Base-by-base conservation (phyloP, 2,888 invertebrate species). In the Melipona beecheii region DNA sequence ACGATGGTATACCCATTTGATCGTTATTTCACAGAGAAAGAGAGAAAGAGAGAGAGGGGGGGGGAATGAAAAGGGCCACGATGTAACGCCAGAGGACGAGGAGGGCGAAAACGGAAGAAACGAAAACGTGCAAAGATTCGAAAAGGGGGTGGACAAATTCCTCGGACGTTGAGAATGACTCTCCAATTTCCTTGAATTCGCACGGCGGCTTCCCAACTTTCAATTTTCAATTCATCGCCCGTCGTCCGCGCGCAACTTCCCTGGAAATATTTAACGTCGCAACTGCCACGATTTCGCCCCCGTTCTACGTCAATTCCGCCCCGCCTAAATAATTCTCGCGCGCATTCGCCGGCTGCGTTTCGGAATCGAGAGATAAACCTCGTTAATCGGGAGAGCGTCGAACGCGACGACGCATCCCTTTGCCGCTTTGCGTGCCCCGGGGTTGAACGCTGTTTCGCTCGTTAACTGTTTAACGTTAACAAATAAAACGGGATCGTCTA, bases 181-280 rank as follows among this genome's bases (percentile, higher is more conserved):
- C 88, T 89, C 85, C 90, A 90, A 91, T 91, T 91, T 91, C 86
- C 88, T 87, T 76, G 85, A 71, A 89, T 90, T 52, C 15, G 66
- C 76, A 64, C 64, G 78, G 69, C 36, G 70, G 52, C 54, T 65
- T 62, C 62, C 77, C 43, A 69, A 68, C 79, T 86, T 82, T 31
- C 73, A 75, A 85, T 83, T 85, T 79, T 81, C 85, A 56, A 76
- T 83, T 83, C 79, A 70, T 78, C 78, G 69, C 83, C 76, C 79
- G 66, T 78, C 43, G 15, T 4, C 19, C 11, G 21, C 1, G 43
- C 31, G 52, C 68, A 64, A 73, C 74, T 73, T 65, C 13, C 13
- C 65, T 21, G 50, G 73, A 80, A 76, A 80, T 72, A 72, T 75
- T 81, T 80, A 79, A 75, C 79, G 72, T 50, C 50, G 17, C 70